A percentile compares a stretch with the other conserved stretches of the same genome.
Conservation (phyloP, 2,888 invertebrate genomes). For the Drosophila falleni region DNA sequence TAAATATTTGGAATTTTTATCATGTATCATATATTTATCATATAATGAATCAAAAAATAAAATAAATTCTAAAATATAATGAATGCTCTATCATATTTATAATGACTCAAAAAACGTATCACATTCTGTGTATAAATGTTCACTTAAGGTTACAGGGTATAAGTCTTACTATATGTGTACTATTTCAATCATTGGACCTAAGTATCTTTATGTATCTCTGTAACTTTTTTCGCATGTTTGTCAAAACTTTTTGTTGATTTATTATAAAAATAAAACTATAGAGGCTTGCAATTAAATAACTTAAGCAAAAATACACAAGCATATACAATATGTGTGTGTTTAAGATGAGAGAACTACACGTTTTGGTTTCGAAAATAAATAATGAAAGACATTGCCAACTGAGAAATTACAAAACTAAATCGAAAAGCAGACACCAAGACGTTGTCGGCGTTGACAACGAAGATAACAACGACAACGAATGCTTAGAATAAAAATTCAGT, state of each 20-base stretch:
- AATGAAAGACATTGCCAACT: constrained; percentile 45
- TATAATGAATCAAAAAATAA: too few species aligned
- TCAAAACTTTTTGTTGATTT: constrained; percentile 3
- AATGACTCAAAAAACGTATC: too few species aligned
- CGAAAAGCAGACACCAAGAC: constrained; percentile 21
- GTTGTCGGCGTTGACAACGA: neutral
- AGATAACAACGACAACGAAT: constrained; percentile 6
- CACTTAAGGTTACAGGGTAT: neutral
- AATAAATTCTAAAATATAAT: too few species aligned
- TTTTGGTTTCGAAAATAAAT: constrained; percentile 66
- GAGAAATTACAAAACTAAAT: constrained; percentile 33
- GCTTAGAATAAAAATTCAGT: constrained; percentile 14
- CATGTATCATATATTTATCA: too few species aligned
- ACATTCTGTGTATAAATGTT: neutral
- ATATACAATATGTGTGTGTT: neutral
- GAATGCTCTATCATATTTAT: too few species aligned
- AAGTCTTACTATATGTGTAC: neutral
- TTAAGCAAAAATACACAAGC: constrained; percentile 56
- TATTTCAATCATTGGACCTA: neutral
- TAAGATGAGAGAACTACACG: constrained; percentile 13
- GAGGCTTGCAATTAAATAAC: constrained; percentile 71
- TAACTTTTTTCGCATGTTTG: neutral
- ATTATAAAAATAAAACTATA: constrained; percentile 60
- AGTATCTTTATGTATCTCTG: neutral
- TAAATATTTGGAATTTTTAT: too few species aligned